Conservation (phyloP, 2,797 vertebrate species). For the Neoniphon sammara region DNA sequence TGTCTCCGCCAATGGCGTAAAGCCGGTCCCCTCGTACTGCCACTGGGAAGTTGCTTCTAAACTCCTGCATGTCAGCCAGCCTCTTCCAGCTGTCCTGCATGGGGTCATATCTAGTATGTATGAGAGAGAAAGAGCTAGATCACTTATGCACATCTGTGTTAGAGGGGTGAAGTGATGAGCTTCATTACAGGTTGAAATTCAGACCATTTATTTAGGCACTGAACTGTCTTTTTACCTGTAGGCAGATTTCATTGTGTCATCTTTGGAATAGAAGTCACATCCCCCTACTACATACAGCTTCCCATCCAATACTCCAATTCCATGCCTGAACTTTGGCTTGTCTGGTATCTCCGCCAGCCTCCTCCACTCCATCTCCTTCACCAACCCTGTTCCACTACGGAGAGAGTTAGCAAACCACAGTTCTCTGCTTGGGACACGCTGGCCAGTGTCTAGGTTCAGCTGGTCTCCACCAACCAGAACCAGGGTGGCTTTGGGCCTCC, state of each 20-base stretch:
- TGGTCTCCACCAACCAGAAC: slow-evolving; percentile 90
- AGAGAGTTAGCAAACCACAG: slow-evolving; percentile 90
- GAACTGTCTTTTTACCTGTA: slow-evolving; percentile 84
- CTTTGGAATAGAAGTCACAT: slow-evolving; percentile 87
- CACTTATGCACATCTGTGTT: background rate
- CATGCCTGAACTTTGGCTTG: slow-evolving; percentile 85
- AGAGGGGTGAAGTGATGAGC: too few species aligned
- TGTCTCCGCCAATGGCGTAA: slow-evolving; percentile 84
- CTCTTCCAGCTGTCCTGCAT: slow-evolving; percentile 74
- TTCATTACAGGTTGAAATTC: too few species aligned
- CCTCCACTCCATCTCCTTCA: slow-evolving; percentile 87
- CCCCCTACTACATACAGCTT: slow-evolving; percentile 88
- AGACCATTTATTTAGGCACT: background rate
- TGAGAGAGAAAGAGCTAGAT: background rate
- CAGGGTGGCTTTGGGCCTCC: slow-evolving; percentile 83
- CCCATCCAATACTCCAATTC: slow-evolving; percentile 77
- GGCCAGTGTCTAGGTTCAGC: slow-evolving; percentile 78
- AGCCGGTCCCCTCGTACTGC: slow-evolving; percentile 64
- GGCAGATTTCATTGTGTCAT: slow-evolving; percentile 87
- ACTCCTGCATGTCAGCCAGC: slow-evolving; percentile 81
- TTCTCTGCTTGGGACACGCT: slow-evolving; percentile 80
- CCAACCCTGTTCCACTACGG: slow-evolving; percentile 83
- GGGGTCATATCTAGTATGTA: slow-evolving; percentile 76
- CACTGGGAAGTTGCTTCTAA: slow-evolving; percentile 81
- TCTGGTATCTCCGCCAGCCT: slow-evolving; percentile 84